A percentile compares a stretch with the other conserved stretches of the same genome.
Evolutionary conservation across 2,113 vertebrate species (phyloP).

Genomic region (Triplophysa dalaica): DNA sequence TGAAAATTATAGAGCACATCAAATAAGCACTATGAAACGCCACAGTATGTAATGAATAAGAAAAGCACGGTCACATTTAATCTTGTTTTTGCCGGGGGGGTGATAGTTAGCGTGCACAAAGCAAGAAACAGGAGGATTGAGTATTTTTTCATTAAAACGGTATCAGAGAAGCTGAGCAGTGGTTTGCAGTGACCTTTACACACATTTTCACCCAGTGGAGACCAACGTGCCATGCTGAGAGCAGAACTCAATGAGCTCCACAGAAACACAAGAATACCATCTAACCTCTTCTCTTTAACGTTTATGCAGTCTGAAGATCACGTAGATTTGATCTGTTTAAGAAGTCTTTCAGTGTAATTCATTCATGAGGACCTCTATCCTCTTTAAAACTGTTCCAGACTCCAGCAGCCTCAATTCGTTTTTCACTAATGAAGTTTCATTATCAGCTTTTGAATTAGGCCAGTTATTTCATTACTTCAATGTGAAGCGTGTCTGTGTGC

Average conservation of each 20-base stretch:
- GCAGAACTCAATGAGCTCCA: not conserved
- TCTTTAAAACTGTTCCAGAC: no score
- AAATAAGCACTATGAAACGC: no score
- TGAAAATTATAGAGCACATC: no score
- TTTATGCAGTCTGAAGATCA: no score
- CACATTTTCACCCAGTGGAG: not conserved
- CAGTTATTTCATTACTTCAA: conserved; percentile 8
- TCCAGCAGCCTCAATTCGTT: not conserved
- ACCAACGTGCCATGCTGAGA: conserved; percentile 1
- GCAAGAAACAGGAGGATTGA: conserved; percentile 1
- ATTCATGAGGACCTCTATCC: no score
- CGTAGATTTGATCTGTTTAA: not conserved
- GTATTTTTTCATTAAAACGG: conserved; percentile 19
- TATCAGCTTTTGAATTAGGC: not conserved
- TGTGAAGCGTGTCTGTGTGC: not conserved
- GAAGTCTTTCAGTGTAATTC: not conserved
- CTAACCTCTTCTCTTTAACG: no score
- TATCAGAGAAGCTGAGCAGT: conserved; percentile 3
- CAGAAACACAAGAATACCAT: not conserved
- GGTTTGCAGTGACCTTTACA: conserved; percentile 15
- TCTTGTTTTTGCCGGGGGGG: not conserved
- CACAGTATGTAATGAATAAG: not conserved
- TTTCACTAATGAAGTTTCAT: conserved; percentile 6
- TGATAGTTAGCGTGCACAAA: not conserved
- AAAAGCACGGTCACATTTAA: conserved; percentile 2